Evolutionary conservation across 2,797 vertebrate species (phyloP).

Genomic region (Amazona ochrocephala): DNA sequence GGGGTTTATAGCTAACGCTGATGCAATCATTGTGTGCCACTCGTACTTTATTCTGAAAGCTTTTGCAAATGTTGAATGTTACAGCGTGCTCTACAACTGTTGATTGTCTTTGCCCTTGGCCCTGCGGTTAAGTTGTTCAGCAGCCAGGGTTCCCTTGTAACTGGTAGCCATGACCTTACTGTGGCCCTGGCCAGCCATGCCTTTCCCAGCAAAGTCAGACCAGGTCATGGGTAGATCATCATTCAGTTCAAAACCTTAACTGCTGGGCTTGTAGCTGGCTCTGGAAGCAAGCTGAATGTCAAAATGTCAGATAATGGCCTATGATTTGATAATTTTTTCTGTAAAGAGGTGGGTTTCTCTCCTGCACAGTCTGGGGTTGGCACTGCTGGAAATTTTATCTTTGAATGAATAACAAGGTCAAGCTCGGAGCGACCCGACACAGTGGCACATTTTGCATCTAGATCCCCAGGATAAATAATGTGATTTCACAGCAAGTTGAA

Average conservation of each 20-base stretch:
- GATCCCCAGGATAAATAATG: background rate
- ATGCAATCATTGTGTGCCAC: background rate
- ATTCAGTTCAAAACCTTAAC: background rate
- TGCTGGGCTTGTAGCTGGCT: background rate
- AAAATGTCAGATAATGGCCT: background rate
- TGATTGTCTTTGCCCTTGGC: background rate
- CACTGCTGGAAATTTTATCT: background rate
- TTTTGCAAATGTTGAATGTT: background rate
- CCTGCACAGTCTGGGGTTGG: background rate
- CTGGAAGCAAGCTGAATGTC: background rate
- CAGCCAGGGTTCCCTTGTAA: background rate
- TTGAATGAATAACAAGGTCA: background rate
- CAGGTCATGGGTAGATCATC: background rate
- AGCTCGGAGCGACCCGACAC: background rate
- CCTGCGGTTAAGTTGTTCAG: background rate
- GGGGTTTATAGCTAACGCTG: background rate
- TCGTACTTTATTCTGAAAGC: background rate
- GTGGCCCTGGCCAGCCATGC: background rate
- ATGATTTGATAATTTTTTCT: background rate
- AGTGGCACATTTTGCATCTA: background rate
- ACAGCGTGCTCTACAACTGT: accelerated
- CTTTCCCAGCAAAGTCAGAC: background rate
- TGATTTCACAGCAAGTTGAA: background rate
- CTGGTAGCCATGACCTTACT: background rate
- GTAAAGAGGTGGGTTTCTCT: background rate